Conservation (phyloP, 2,113 vertebrate genomes). For the Lontra canadensis region DNA sequence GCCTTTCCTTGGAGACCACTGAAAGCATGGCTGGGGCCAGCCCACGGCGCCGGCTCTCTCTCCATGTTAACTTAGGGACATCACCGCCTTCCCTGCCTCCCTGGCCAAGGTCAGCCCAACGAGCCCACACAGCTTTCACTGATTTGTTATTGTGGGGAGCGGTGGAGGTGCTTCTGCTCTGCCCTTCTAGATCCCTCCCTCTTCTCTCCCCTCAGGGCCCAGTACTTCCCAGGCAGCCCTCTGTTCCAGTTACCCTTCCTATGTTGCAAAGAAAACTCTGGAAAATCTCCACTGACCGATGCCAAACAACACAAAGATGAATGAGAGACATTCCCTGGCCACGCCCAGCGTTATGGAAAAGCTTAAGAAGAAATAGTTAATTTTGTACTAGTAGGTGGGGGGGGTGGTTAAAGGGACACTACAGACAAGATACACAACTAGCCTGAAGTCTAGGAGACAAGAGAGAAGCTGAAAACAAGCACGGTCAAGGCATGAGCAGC, state of each 20-base stretch:
- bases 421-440: background rate
- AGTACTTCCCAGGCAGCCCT: background rate
- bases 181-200: too few species aligned
- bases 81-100: background rate
- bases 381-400: background rate
- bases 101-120: background rate
- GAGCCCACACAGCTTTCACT: too few species aligned
- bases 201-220: fast-evolving
- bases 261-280: background rate
- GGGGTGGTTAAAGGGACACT: background rate
- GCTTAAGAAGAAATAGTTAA: background rate
- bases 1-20: background rate
- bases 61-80: too few species aligned
- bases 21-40: background rate
- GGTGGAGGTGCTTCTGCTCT: background rate
- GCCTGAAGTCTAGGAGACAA: background rate
- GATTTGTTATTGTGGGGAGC: background rate
- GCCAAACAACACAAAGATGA: background rate
- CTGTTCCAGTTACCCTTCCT: background rate
- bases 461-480: background rate
- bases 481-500: background rate
- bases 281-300: background rate
- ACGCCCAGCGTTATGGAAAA: background rate
- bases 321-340: background rate
- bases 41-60: background rate